These are phyloP conservation scores for Neuroterus valhalla DNA, from an alignment of 1,140 invertebrate genomes.

Conservation along the genomic window DNA sequence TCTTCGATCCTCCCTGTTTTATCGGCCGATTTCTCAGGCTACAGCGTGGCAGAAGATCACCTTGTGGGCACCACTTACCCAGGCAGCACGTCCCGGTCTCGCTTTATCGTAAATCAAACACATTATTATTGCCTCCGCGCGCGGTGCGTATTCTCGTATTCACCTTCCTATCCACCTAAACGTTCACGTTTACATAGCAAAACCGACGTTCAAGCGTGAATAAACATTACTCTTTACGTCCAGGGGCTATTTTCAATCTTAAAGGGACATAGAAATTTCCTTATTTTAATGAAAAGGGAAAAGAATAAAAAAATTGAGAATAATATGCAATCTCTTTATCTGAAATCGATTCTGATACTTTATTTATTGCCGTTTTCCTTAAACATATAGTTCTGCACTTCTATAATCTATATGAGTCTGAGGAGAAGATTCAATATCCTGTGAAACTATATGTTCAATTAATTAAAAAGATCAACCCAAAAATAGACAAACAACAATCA, in stretches of 20 bases:
- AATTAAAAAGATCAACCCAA: too few species aligned
- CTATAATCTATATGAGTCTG: too few species aligned
- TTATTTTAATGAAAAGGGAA: conserved; percentile 3
- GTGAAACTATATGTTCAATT: too few species aligned
- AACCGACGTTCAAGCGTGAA: background rate
- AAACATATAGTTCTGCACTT: too few species aligned
- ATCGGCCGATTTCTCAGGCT: conserved; percentile 43
- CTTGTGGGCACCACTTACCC: conserved; percentile 26
- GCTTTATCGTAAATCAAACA: conserved; percentile 63
- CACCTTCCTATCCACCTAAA: conserved; percentile 29
- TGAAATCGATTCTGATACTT: background rate
- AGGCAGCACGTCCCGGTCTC: conserved; percentile 23
- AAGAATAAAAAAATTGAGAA: background rate
- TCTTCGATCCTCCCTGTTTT: conserved; percentile 42
- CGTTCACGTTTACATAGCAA: conserved; percentile 34
- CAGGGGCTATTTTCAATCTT: conserved; percentile 16
- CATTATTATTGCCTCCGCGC: conserved; percentile 56
- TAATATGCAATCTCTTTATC: background rate
- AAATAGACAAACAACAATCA: too few species aligned
- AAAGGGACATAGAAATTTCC: background rate
- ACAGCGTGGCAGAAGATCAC: conserved; percentile 1
- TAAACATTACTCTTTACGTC: conserved; percentile 18
- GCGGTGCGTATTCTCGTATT: conserved; percentile 18
- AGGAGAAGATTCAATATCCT: too few species aligned
- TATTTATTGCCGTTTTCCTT: too few species aligned